These are phyloP conservation scores for Diarsia brunnea DNA, from an alignment of 2,888 invertebrate species.

Conservation along the genomic window DNA sequence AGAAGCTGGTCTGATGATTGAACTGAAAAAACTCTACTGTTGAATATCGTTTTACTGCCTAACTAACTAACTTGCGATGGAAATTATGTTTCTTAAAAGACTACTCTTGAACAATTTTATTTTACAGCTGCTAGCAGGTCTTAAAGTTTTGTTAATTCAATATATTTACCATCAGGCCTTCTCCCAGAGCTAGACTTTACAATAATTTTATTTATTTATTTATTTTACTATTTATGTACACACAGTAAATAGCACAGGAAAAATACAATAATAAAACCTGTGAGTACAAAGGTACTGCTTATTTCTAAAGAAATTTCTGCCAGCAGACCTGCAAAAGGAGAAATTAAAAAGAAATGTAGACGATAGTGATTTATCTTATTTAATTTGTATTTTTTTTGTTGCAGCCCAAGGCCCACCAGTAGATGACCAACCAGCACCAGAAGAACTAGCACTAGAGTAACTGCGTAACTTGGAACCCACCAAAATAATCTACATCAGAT, in stretches of 20 bases:
- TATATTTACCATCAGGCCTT: too few relatives aligned
- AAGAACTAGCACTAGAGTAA: neutral
- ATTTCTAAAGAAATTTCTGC: too few relatives aligned
- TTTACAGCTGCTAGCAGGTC: neutral
- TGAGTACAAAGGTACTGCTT: too few relatives aligned
- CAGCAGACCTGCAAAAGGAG: too few relatives aligned
- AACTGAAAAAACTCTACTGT: neutral
- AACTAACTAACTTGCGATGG: neutral
- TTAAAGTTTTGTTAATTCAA: neutral
- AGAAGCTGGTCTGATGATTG: neutral
- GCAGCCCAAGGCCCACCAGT: neutral
- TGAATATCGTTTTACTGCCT: neutral
- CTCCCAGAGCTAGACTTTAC: neutral
- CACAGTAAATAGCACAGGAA: too few relatives aligned
- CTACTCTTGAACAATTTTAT: neutral
- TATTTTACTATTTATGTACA: too few relatives aligned
- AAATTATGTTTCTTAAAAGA: neutral
- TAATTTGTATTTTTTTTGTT: neutral
- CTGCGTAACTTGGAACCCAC: neutral
- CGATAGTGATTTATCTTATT: neutral
- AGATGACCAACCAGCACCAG: neutral
- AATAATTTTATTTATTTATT: too few relatives aligned
- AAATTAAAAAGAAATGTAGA: too few relatives aligned
- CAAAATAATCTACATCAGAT: too few relatives aligned
- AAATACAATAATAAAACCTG: too few relatives aligned